A percentile compares a stretch with the other conserved stretches of the same genome.
These are phyloP conservation scores for Rhynchotus rufescens DNA, from an alignment of 2,797 vertebrate species.

Conservation along the genomic window DNA sequence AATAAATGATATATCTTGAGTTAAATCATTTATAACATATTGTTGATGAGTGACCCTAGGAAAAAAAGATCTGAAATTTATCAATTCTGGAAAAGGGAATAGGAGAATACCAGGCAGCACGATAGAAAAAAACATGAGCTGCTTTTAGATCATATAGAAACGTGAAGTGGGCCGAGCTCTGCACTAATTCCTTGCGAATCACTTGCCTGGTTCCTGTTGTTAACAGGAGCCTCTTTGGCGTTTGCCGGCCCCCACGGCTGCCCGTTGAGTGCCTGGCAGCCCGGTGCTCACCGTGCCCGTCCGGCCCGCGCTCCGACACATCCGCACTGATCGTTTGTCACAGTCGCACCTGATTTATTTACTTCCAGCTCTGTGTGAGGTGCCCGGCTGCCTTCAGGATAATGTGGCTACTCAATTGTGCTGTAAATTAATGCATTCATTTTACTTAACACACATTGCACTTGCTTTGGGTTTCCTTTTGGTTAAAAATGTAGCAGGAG, in stretches of 20 bases:
- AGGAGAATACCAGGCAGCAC: neutral
- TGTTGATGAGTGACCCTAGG: conserved; percentile 19
- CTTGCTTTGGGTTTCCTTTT: neutral
- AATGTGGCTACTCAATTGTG: conserved; percentile 18
- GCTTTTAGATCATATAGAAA: neutral
- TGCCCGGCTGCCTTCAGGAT: conserved; percentile 22
- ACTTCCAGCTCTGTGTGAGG: conserved; percentile 55
- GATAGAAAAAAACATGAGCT: neutral
- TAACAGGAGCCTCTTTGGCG: conserved; percentile 59
- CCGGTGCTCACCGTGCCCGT: neutral
- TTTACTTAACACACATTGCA: neutral
- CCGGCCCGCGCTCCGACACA: conserved; percentile 44
- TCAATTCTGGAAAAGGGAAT: neutral
- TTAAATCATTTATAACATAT: conserved; percentile 18
- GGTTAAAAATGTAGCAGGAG: neutral
- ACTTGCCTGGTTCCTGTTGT: conserved; percentile 39
- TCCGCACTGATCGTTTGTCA: conserved; percentile 61
- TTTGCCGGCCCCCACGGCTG: conserved; percentile 51
- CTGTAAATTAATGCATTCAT: conserved; percentile 39
- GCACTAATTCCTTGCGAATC: conserved; percentile 37
- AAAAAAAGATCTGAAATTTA: conserved; percentile 26
- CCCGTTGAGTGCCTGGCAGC: conserved; percentile 46
- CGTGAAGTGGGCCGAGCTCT: neutral
- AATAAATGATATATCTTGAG: conserved; percentile 4
- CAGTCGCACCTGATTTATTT: conserved; percentile 66